Percentiles rank a stretch among this genome's conserved stretches.
phyloP scores from a whole-genome alignment of 64 coral and sea anemone species.

The Catalaphyllia jardinei region DNA sequence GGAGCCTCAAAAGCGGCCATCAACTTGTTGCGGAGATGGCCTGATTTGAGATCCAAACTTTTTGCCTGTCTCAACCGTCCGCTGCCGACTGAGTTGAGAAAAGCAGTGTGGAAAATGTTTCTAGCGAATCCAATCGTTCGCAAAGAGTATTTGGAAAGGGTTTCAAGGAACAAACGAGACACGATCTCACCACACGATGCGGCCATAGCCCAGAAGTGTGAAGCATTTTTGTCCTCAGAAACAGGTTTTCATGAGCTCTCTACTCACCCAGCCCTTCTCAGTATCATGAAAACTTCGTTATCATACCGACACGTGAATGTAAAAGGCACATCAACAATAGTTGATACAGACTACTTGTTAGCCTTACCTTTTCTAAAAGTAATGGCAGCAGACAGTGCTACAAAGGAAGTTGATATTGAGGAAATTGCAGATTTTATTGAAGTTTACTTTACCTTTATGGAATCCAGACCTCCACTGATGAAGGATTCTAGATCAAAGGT shows the following conservation, averaged over 20 bases:
- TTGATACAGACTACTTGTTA: slow-evolving; percentile 87
- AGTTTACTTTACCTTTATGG: slow-evolving; percentile 66
- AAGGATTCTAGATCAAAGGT: slow-evolving; percentile 84
- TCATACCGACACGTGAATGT: slow-evolving; percentile 40
- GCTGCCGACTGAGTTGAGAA: slow-evolving; percentile 40
- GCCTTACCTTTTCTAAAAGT: slow-evolving; percentile 75
- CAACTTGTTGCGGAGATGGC: slow-evolving; percentile 58
- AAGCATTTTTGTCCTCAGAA: slow-evolving; percentile 77
- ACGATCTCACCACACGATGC: slow-evolving; percentile 9
- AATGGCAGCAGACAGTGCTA: slow-evolving; percentile 31
- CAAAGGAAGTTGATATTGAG: slow-evolving; percentile 4
- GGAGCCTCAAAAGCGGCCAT: slow-evolving; percentile 36
- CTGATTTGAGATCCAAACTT: slow-evolving; percentile 56
- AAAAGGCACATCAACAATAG: slow-evolving; percentile 55
- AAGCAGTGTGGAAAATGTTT: slow-evolving; percentile 63
- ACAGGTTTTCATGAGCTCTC: slow-evolving; percentile 44
- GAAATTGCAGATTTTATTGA: slow-evolving; percentile 47
- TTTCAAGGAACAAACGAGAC: background rate
- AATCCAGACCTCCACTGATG: slow-evolving; percentile 61
- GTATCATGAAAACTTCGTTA: slow-evolving; percentile 67
- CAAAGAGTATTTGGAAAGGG: slow-evolving; percentile 31
- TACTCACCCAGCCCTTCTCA: background rate
- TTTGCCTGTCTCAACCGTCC: slow-evolving; percentile 57
- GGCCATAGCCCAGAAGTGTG: slow-evolving; percentile 73
- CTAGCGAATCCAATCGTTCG: slow-evolving; percentile 43